A percentile compares a stretch with the other conserved stretches of the same genome.
phyloP scores from a whole-genome alignment of 2,797 vertebrate genomes.

The Muscicapa comitata region DNA sequence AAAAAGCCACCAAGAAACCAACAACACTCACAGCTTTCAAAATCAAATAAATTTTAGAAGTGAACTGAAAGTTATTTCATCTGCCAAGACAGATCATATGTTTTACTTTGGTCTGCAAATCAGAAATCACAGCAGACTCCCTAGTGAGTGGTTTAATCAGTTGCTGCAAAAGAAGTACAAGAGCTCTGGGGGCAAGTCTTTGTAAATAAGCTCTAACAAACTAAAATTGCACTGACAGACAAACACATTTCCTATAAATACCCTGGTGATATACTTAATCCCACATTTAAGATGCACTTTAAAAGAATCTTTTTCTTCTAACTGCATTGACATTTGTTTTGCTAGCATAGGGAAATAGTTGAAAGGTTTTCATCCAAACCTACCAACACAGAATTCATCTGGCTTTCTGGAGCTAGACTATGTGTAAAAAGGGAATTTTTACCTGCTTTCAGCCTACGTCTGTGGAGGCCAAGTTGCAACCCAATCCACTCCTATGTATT shows the following conservation, averaged over 20 bases:
- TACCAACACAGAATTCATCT: background rate
- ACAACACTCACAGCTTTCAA: background rate
- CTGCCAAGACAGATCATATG: background rate
- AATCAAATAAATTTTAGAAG: background rate
- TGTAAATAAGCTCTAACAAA: background rate
- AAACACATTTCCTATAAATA: background rate
- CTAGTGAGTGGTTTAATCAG: background rate
- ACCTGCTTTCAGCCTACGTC: background rate
- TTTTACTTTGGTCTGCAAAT: slow-evolving; percentile 4
- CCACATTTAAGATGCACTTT: background rate
- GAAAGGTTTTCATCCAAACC: background rate
- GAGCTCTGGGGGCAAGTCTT: background rate
- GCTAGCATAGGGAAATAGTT: background rate
- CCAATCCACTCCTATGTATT: background rate
- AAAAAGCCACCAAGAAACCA: background rate
- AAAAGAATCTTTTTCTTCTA: background rate
- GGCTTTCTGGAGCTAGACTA: background rate
- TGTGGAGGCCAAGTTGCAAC: background rate
- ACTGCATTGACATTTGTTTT: background rate
- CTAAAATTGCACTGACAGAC: background rate
- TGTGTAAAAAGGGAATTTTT: background rate
- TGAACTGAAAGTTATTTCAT: background rate
- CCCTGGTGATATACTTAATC: background rate
- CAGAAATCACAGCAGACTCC: background rate
- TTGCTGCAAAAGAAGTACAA: background rate